Evolutionary conservation across 2,113 vertebrate species (phyloP).

Genomic region (Pteruthius melanotis): DNA sequence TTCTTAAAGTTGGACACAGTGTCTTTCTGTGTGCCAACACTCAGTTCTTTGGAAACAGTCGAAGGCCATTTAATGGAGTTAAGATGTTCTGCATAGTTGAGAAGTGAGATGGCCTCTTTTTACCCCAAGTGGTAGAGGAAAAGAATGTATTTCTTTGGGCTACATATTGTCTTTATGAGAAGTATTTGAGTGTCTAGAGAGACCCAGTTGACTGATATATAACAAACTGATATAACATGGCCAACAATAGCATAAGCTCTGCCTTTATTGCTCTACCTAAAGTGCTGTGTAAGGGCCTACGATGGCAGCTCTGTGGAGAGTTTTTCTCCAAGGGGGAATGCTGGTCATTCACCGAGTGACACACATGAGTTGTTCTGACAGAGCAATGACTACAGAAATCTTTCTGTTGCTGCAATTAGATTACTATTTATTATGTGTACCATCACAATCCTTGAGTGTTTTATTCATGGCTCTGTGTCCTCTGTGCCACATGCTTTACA

Average conservation of each 20-base stretch:
- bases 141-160: not conserved
- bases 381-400: not conserved
- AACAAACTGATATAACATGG: slow-evolving; percentile 30
- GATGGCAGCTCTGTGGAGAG: not conserved
- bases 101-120: not conserved
- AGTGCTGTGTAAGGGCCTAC: not conserved
- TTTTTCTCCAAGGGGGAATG: not conserved
- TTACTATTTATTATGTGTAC: slow-evolving; percentile 49
- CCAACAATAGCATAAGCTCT: slow-evolving; percentile 49
- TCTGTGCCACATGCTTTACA: not conserved
- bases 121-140: not conserved
- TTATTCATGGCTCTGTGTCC: slow-evolving; percentile 29
- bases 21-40: not conserved
- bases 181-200: not conserved
- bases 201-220: not conserved
- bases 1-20: not conserved
- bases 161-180: not conserved
- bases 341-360: not conserved
- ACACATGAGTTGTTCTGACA: not conserved
- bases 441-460: slow-evolving; percentile 60
- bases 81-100: not conserved
- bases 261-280: slow-evolving; percentile 14
- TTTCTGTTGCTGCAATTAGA: slow-evolving; percentile 9
- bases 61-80: not conserved
- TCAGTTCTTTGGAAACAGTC: not conserved